These are phyloP conservation scores for Pilophorus perplexus DNA, from an alignment of 2,888 invertebrate species.

Conservation along the genomic window DNA sequence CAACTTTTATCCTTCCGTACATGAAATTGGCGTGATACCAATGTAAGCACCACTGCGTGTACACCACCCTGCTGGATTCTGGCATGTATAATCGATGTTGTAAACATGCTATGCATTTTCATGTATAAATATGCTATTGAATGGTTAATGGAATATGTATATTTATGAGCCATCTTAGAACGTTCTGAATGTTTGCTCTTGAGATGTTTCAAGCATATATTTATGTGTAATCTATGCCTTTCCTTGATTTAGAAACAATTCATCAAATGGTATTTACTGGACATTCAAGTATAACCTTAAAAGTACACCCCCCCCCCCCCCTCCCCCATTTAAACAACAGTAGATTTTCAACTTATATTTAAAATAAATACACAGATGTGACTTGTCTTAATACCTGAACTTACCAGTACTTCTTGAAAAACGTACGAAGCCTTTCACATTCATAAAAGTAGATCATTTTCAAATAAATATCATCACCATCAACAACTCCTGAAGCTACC, in stretches of 20 bases:
- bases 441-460: no score
- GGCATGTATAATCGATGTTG: constrained; percentile 42
- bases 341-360: not conserved
- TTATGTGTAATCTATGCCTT: constrained; percentile 33
- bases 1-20: no score
- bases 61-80: constrained; percentile 8
- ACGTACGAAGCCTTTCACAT: no score
- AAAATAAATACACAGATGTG: not conserved
- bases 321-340: no score
- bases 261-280: not conserved
- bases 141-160: constrained; percentile 26
- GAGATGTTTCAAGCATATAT: constrained; percentile 10
- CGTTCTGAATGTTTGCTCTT: constrained; percentile 29
- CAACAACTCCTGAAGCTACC: no score
- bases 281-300: no score
- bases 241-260: constrained; percentile 3
- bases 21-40: no score
- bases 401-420: no score
- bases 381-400: not conserved
- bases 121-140: constrained; percentile 30
- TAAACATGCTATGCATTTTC: constrained; percentile 44
- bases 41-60: no score
- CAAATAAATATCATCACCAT: no score
- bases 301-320: no score
- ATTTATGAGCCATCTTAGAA: constrained; percentile 16